phyloP scores from a whole-genome alignment of 2,797 vertebrate genomes.

The Myotis pilosus region DNA sequence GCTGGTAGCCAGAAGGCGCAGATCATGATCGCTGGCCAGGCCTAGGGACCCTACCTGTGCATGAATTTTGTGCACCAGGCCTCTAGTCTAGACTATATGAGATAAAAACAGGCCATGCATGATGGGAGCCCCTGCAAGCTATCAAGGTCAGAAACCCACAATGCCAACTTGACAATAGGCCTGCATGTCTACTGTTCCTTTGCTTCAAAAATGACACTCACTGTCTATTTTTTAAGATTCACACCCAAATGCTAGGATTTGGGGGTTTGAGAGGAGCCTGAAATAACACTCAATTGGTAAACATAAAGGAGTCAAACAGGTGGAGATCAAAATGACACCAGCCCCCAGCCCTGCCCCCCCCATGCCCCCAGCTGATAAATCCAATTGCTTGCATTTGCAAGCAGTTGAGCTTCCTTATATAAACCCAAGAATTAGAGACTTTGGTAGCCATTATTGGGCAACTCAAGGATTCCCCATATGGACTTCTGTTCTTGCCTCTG shows the following conservation, averaged over 20 bases:
- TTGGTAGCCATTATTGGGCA: neutral
- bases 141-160: neutral
- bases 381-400: neutral
- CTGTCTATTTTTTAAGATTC: neutral
- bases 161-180: neutral
- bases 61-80: too few species aligned
- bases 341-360: neutral
- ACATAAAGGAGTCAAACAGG: neutral
- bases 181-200: neutral
- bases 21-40: too few species aligned
- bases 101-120: neutral
- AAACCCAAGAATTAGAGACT: neutral
- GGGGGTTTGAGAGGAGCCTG: neutral
- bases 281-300: neutral
- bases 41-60: too few species aligned
- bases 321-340: neutral
- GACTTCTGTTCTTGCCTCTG: neutral
- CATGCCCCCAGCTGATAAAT: neutral
- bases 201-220: neutral
- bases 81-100: neutral
- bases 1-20: too few species aligned
- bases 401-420: neutral
- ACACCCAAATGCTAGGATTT: neutral
- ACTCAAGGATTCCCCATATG: neutral
- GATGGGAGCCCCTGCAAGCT: neutral